Percentiles rank a stretch among this genome's conserved stretches.
Evolutionary conservation across 2,888 invertebrate species (phyloP).

Genomic region (Brenthis daphne): DNA sequence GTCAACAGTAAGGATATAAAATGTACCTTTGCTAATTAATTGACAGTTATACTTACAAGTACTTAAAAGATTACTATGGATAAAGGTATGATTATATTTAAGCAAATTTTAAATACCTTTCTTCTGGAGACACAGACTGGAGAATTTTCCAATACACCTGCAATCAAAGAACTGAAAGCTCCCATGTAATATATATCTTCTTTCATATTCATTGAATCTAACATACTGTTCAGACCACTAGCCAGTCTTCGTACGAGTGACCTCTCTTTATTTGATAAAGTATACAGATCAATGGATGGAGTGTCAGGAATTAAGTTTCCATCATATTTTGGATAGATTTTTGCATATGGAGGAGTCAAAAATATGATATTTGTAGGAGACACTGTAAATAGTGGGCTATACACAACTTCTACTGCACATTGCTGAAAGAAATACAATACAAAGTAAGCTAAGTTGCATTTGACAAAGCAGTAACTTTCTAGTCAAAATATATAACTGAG

Average conservation of each 20-base stretch:
- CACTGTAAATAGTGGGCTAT: conserved; percentile 83
- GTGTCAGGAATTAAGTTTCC: conserved; percentile 59
- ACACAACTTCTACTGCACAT: conserved; percentile 82
- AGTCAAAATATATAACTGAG: no score
- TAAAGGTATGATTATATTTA: neutral
- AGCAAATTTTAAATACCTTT: conserved; percentile 67
- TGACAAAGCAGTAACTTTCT: no score
- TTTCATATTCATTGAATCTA: conserved; percentile 82
- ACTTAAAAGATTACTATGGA: no score
- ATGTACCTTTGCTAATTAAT: no score
- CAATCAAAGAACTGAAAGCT: conserved; percentile 82
- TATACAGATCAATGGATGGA: conserved; percentile 62
- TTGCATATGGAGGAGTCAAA: conserved; percentile 83
- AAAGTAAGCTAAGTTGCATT: no score
- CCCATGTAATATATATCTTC: conserved; percentile 87
- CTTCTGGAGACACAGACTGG: conserved; percentile 77
- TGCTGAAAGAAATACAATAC: conserved; percentile 70
- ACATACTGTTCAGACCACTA: conserved; percentile 76
- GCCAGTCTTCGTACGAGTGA: conserved; percentile 71
- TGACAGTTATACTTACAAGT: no score
- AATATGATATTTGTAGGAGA: conserved; percentile 82
- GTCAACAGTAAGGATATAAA: no score
- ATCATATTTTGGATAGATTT: conserved; percentile 80
- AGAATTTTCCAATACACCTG: conserved; percentile 82
- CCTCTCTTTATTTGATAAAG: conserved; percentile 64